phyloP scores from a whole-genome alignment of 2,113 vertebrate species.

The Sterrhoptilus dennistouni region DNA sequence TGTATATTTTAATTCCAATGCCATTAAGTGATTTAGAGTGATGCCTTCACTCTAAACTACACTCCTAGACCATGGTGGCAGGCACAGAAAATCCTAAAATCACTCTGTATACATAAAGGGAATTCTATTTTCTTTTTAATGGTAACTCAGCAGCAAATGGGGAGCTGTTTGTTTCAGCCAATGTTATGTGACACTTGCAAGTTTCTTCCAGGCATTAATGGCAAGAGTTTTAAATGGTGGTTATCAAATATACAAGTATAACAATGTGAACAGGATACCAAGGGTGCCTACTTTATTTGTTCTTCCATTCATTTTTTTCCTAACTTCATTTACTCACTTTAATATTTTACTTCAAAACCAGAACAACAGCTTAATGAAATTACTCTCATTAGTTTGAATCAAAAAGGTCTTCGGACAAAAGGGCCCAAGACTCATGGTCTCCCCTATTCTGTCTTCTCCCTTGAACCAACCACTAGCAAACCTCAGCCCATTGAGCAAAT shows the following conservation, averaged over 20 bases:
- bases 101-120: background rate
- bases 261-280: background rate
- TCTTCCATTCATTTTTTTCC: background rate
- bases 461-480: background rate
- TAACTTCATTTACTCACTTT: background rate
- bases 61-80: background rate
- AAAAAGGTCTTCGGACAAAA: background rate
- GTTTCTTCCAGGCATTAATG: background rate
- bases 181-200: background rate
- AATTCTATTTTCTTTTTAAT: conserved; percentile 27
- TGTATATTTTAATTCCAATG: conserved; percentile 54
- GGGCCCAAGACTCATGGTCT: background rate
- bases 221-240: conserved; percentile 22
- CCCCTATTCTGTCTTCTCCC: background rate
- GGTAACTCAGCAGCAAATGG: background rate
- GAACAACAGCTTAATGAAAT: background rate
- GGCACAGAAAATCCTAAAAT: conserved; percentile 17
- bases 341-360: background rate
- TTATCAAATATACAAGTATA: background rate
- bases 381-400: background rate
- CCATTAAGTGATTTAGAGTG: conserved; percentile 46
- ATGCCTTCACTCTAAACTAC: conserved; percentile 37
- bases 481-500: background rate
- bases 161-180: background rate
- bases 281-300: background rate